Conservation (phyloP, 2,888 invertebrate species). For the Serripes groenlandicus region DNA sequence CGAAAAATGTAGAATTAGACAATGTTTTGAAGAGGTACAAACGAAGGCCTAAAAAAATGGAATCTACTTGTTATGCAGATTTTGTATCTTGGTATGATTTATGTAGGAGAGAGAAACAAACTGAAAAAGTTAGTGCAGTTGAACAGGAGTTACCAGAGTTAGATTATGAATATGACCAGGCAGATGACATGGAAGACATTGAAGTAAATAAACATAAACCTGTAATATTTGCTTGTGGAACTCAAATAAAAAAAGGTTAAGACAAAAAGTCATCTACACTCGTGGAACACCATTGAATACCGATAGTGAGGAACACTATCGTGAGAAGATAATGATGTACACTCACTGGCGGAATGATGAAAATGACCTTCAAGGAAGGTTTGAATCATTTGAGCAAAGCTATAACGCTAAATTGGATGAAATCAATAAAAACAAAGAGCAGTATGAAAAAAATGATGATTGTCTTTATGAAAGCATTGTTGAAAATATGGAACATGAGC, state of each 20-base stretch:
- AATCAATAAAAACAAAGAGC: too few relatives aligned
- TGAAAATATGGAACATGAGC: background rate
- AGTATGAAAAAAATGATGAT: too few relatives aligned
- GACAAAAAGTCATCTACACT: slow-evolving; percentile 47
- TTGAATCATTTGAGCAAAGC: slow-evolving; percentile 41
- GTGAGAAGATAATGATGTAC: slow-evolving; percentile 77
- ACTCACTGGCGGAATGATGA: slow-evolving; percentile 76
- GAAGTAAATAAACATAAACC: background rate
- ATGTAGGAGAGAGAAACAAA: background rate
- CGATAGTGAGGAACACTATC: slow-evolving; percentile 41
- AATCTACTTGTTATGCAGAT: slow-evolving; percentile 54
- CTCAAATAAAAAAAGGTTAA: slow-evolving; percentile 12
- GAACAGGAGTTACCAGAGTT: slow-evolving; percentile 11
- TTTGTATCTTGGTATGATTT: slow-evolving; percentile 44
- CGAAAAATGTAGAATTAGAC: slow-evolving; percentile 52
- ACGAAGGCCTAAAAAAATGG: slow-evolving; percentile 50
- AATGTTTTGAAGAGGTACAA: slow-evolving; percentile 54
- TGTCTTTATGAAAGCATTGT: too few relatives aligned
- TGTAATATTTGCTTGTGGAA: too few relatives aligned
- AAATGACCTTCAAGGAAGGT: slow-evolving; percentile 29
- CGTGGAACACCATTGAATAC: slow-evolving; percentile 30
- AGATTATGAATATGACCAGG: slow-evolving; percentile 27
- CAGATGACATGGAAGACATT: background rate
- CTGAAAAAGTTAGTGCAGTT: background rate
- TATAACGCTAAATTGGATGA: too few relatives aligned